These are phyloP conservation scores for Temnothorax curvispinosus DNA, from an alignment of 1,140 invertebrate species.

Conservation along the genomic window DNA sequence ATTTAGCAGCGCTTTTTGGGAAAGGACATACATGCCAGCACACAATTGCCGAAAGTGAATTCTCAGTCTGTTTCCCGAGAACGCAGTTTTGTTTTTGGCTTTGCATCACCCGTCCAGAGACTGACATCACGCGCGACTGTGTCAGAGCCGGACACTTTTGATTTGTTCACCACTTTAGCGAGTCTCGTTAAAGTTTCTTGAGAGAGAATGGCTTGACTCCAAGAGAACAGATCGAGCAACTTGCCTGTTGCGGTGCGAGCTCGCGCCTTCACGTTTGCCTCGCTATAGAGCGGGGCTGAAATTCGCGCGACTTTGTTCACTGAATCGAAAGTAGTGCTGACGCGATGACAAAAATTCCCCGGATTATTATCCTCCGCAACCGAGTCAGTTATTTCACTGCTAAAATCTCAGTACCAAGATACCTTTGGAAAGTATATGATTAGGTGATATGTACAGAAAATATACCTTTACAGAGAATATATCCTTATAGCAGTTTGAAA, in stretches of 20 bases:
- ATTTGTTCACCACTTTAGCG: slow-evolving; percentile 42
- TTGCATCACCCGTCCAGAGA: not conserved
- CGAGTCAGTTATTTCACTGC: slow-evolving; percentile 14
- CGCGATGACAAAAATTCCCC: slow-evolving; percentile 10
- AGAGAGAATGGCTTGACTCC: slow-evolving; percentile 40
- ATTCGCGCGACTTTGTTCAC: slow-evolving; percentile 5
- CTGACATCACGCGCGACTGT: slow-evolving; percentile 24
- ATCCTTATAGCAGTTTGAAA: not conserved
- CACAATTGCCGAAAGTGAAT: slow-evolving; percentile 3
- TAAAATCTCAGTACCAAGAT: slow-evolving; percentile 4
- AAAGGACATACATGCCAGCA: not conserved
- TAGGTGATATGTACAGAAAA: not conserved
- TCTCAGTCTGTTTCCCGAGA: not conserved
- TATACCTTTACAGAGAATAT: not conserved
- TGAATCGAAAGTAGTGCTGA: slow-evolving; percentile 28
- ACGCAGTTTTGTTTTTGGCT: slow-evolving; percentile 1
- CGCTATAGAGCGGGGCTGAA: not conserved
- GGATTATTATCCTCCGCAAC: slow-evolving; percentile 19
- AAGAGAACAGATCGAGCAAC: not conserved
- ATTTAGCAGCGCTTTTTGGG: not conserved
- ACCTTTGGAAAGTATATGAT: not conserved
- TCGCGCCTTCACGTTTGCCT: not conserved
- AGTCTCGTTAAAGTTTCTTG: slow-evolving; percentile 59
- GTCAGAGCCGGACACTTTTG: slow-evolving; percentile 40
- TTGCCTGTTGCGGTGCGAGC: slow-evolving; percentile 40